These are phyloP conservation scores for Asbolus verrucosus DNA, from an alignment of 1,140 invertebrate genomes.

Conservation along the genomic window DNA sequence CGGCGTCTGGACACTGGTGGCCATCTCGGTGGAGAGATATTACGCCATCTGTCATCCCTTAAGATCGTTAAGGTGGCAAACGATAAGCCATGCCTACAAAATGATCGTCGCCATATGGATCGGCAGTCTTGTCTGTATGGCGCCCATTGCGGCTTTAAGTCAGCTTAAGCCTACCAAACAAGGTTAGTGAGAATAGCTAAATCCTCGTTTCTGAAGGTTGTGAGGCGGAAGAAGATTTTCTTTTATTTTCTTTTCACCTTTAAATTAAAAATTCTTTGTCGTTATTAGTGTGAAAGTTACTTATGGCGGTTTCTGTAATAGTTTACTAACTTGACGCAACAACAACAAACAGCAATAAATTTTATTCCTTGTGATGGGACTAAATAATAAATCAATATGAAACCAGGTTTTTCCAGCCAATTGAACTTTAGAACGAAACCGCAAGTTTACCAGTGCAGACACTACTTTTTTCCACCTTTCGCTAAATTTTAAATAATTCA, in stretches of 20 bases:
- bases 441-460: conserved; percentile 8
- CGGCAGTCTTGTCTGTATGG: conserved; percentile 68
- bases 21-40: conserved; percentile 77
- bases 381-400: conserved; percentile 34
- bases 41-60: conserved; percentile 79
- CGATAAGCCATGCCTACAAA: conserved; percentile 73
- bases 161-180: conserved; percentile 71
- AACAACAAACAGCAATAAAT: conserved; percentile 22
- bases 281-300: too few species aligned
- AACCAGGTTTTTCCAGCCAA: conserved; percentile 20
- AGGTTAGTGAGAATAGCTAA: conserved; percentile 66
- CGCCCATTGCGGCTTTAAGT: conserved; percentile 75
- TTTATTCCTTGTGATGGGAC: background rate
- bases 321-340: too few species aligned
- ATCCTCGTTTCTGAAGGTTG: background rate
- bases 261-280: too few species aligned
- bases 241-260: too few species aligned
- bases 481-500: conserved; percentile 35
- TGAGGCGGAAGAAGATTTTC: background rate
- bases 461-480: background rate
- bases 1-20: conserved; percentile 75
- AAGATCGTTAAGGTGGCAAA: conserved; percentile 75
- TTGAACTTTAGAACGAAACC: conserved; percentile 26
- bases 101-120: conserved; percentile 70
- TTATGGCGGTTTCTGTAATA: too few species aligned